Evolutionary conservation across 2,888 invertebrate genomes (phyloP).

Genomic region (Cryptocheilus praepositus): DNA sequence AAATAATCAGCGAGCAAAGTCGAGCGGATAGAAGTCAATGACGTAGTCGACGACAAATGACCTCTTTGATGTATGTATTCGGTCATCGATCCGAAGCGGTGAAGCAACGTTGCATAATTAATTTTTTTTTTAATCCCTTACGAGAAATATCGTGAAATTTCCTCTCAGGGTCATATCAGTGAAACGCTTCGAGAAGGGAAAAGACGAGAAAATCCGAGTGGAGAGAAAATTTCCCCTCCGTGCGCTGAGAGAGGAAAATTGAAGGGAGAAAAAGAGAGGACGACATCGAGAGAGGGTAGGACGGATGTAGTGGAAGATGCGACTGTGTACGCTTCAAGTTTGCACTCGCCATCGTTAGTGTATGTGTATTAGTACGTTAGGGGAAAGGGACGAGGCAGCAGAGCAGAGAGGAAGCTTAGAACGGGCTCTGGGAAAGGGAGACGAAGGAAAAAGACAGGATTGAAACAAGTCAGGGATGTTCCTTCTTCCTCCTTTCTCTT

Average conservation of each 20-base stretch:
- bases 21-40: no score
- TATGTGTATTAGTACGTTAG: conserved; percentile 5
- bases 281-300: conserved; percentile 18
- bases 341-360: background rate
- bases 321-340: background rate
- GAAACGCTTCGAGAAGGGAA: conserved; percentile 41
- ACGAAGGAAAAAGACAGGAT: conserved; percentile 18
- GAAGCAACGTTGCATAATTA: conserved; percentile 48
- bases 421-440: background rate
- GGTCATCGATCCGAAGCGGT: background rate
- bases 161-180: conserved; percentile 50
- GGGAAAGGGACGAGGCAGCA: conserved; percentile 31
- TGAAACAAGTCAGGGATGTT: conserved; percentile 30
- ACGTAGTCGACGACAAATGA: no score
- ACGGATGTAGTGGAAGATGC: conserved; percentile 34
- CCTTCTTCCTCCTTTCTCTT: conserved; percentile 34
- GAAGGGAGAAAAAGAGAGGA: conserved; percentile 33
- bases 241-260: conserved; percentile 28
- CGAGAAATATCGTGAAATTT: conserved; percentile 64
- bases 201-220: conserved; percentile 19
- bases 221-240: conserved; percentile 57
- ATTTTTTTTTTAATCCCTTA: conserved; percentile 60
- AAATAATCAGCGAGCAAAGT: no score
- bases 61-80: no score
- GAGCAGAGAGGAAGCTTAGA: conserved; percentile 24